Conservation (phyloP, 1,140 invertebrate genomes). For the Uloborus diversus region DNA sequence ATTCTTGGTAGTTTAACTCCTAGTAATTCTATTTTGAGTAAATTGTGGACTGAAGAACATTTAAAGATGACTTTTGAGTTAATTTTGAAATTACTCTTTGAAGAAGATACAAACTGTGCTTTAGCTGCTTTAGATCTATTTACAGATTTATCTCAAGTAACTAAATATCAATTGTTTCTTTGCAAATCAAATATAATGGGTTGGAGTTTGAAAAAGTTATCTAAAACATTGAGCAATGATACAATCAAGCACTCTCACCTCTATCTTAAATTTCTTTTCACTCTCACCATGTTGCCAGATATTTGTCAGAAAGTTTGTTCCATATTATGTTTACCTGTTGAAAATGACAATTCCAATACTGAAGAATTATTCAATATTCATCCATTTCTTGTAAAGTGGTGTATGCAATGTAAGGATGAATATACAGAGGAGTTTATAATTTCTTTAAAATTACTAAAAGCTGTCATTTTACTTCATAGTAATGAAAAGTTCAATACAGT, state of each 20-base stretch:
- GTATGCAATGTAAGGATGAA: neutral
- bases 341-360: neutral
- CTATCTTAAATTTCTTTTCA: constrained; percentile 27
- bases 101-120: constrained; percentile 15
- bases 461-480: neutral
- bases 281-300: neutral
- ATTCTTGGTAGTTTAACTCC: constrained; percentile 28
- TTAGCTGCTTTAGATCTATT: constrained; percentile 34
- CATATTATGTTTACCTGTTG: constrained; percentile 6
- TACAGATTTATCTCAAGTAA: constrained; percentile 4
- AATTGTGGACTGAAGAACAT: constrained; percentile 45
- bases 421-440: neutral
- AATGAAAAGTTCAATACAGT: neutral
- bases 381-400: constrained; percentile 13
- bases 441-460: constrained; percentile 10
- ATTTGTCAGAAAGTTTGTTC: neutral
- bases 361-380: constrained; percentile 7
- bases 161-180: constrained; percentile 3
- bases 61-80: constrained; percentile 30
- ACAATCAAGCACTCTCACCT: neutral
- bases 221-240: neutral
- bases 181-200: neutral
- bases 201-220: constrained; percentile 12
- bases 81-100: constrained; percentile 18
- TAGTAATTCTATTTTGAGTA: neutral